phyloP scores from a whole-genome alignment of 2,113 vertebrate species.

The Origma solitaria region DNA sequence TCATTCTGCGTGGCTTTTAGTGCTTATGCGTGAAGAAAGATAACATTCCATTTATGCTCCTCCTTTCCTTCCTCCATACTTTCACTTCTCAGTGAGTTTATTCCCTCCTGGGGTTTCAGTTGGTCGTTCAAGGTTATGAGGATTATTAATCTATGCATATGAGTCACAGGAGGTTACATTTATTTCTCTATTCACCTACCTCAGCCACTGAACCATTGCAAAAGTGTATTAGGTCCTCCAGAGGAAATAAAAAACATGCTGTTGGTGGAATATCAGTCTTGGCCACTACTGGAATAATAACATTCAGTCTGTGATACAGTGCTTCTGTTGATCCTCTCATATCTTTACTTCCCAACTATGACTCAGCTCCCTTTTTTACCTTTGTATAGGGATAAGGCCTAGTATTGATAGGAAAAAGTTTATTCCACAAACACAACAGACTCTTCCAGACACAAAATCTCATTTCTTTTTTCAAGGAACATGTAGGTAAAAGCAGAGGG shows the following conservation, averaged over 20 bases:
- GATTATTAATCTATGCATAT: neutral
- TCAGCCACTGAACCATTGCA: neutral
- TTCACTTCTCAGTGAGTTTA: neutral
- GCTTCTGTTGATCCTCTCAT: neutral
- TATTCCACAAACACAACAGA: neutral
- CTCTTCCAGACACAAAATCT: neutral
- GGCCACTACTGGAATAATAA: neutral
- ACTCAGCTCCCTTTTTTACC: neutral
- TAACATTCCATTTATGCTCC: neutral
- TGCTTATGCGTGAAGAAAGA: neutral
- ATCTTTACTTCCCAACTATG: neutral
- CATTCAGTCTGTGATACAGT: neutral
- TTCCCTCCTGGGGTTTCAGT: neutral
- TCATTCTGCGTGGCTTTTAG: neutral
- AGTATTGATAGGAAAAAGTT: neutral
- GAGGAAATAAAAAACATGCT: neutral
- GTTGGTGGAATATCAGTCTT: neutral
- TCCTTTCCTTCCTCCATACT: neutral
- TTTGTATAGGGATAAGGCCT: neutral
- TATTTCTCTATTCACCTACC: conserved; percentile 13
- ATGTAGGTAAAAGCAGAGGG: neutral
- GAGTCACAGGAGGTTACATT: conserved; percentile 21
- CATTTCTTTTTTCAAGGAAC: neutral
- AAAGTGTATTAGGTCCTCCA: neutral
- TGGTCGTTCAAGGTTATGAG: neutral